Base-by-base conservation (phyloP, 2,888 invertebrate species). In the Orthosia gracilis region DNA sequence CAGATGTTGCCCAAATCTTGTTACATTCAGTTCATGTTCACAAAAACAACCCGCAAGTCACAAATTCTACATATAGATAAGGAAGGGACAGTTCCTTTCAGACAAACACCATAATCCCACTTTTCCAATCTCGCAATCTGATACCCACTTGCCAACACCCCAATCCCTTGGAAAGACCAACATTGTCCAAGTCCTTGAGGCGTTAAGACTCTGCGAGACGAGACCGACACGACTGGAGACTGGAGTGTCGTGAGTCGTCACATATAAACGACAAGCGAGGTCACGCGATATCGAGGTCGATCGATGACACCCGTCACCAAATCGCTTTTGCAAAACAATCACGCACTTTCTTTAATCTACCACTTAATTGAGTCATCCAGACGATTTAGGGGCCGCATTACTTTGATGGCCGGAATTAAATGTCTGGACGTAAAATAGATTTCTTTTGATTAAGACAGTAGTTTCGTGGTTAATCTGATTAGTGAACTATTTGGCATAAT, bases 231-330 rank as follows among this genome's bases (percentile, higher is more conserved):
- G 70, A 70, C 26, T 71, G n/a, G 4, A 40, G 40, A 40, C 72
- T 26, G 40, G 40, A 40, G 40, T 40, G 40, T 40, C 40, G 40
- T 57, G 58, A 31, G 50, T 78, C 71, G 76, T 63, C 31, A 58
- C 75, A 62, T 64, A 61, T 67, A 80, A 83, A 72, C 13, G 62
- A 18, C 59, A 21, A 75, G 69, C 72, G 82, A 81, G 86, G 86
- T 83, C 89, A 86, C 76, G 69, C 78, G 79, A 75, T 64, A 67
- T 68, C 72, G 84, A 80, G 82, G 80, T 81, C 87, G 86, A 88
- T 86, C 89, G 84, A 88, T 88, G 89, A 80, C 84, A 77, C 73
- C 71, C 87, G 89, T 79, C 84, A 77, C 73, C 69, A 71, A 76
- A 77, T 79, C 76, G 71, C 78, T 76, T 83, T 69, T 75, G 82